Base-by-base conservation (phyloP, 2,888 invertebrate genomes). In the Resseliella maxima region DNA sequence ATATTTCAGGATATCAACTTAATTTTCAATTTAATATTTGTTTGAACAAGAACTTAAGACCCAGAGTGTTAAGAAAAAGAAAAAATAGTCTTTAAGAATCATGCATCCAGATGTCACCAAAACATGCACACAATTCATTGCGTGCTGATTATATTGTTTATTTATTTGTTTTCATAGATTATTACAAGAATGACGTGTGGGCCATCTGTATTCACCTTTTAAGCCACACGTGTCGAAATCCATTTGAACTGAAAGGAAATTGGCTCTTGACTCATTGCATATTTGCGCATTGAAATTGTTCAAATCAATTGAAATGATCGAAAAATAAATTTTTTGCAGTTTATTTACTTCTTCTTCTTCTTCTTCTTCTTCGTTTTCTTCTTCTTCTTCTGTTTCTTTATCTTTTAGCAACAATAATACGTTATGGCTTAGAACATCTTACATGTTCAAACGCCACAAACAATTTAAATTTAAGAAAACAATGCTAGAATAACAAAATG, bases 211-310 rank as follows among this genome's bases (percentile, higher is more conserved):
- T 83, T 83, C 18, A 36, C 24, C 83, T 83, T 38, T n/a, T 83
- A 38, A 83, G 83, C 83, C 83, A 83, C 83, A 83, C 83, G 83
- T 83, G 83, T 83, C 83, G 83, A 83, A 83, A 83, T 38, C 38
- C 21, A 38, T 38, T 2, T 15, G 15, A 81, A 38, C 81, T 18
- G 1, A 83, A 83, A 83, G 38, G 38, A 83, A 38, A 38, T 38
- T n/a, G n/a, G 24, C 83, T 83, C 83, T 83, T 83, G 83, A 83
- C 83, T 83, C 83, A 83, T 38, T 38, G 24, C 38, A 36, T 15
- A 24, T 27, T 81, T 59, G 72, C 31, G 31, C 59, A 59, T 59
- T 59, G 24, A 59, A 59, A 24, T 31, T 72, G n/a, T 72, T 15
- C 31, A 72, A 72, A 72, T 72, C 72, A 72, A 59, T 59, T 18